Conservation (phyloP, 2,888 invertebrate genomes). For the Notocelia uddmanniana region DNA sequence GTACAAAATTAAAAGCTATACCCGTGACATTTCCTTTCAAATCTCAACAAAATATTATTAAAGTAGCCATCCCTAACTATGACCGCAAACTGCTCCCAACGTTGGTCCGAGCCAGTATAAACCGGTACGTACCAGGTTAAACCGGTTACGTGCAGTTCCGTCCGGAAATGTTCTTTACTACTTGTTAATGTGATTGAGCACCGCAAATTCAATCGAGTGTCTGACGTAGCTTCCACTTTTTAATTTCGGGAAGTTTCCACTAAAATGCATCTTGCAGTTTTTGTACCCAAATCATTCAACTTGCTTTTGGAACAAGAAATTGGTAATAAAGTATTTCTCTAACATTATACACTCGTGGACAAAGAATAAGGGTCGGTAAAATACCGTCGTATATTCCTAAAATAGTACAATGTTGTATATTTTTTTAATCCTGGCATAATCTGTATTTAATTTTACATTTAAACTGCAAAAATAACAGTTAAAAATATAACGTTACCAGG, state of each 20-base stretch:
- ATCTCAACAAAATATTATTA: neutral
- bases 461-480: too few species aligned
- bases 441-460: too few species aligned
- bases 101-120: constrained; percentile 25
- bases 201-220: constrained; percentile 50
- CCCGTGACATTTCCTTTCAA: neutral
- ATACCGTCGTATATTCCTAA: too few species aligned
- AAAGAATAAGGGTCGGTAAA: too few species aligned
- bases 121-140: constrained; percentile 34
- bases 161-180: constrained; percentile 46
- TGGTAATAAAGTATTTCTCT: neutral
- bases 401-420: too few species aligned
- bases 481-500: too few species aligned
- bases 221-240: constrained; percentile 24
- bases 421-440: too few species aligned
- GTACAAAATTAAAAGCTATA: too few species aligned
- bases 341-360: too few species aligned
- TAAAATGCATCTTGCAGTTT: constrained; percentile 1
- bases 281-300: neutral
- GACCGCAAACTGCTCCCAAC: constrained; percentile 33
- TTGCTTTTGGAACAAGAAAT: neutral
- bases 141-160: constrained; percentile 43
- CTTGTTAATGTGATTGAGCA: constrained; percentile 50
- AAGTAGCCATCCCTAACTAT: constrained; percentile 24
- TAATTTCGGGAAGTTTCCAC: constrained; percentile 11